phyloP scores from a whole-genome alignment of 2,797 vertebrate species.

The Percopsis omiscomaycus region DNA sequence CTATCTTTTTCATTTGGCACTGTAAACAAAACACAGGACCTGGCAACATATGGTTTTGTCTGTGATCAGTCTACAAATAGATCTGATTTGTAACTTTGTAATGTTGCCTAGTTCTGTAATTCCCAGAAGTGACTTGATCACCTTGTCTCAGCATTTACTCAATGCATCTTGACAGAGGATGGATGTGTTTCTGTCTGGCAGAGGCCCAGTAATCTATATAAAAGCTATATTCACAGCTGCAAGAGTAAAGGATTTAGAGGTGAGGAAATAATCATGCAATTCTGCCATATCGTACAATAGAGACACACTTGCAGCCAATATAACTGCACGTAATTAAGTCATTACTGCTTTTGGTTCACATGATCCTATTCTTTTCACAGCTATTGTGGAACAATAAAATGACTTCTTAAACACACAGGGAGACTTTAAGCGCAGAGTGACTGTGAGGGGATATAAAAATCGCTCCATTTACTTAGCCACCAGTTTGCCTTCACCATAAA shows the following conservation, averaged over 20 bases:
- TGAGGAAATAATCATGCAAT: background rate
- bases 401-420: slow-evolving; percentile 1
- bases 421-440: background rate
- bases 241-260: background rate
- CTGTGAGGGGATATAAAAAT: slow-evolving; percentile 7
- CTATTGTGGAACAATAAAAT: slow-evolving; percentile 25
- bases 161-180: background rate
- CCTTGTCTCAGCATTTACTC: slow-evolving; percentile 4
- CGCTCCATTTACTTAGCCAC: background rate
- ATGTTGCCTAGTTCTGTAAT: slow-evolving; percentile 1
- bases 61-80: background rate
- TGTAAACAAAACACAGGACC: background rate
- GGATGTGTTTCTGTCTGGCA: slow-evolving; percentile 8
- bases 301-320: background rate
- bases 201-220: background rate
- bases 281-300: background rate
- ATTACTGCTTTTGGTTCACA: slow-evolving; percentile 7
- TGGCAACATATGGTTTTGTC: background rate
- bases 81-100: background rate
- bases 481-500: slow-evolving; percentile 7
- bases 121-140: slow-evolving; percentile 5
- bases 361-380: slow-evolving; percentile 7
- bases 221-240: slow-evolving; percentile 1
- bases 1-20: background rate
- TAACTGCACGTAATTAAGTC: slow-evolving; percentile 2